Base-by-base conservation (phyloP, 2,113 vertebrate species). In the Ochotona curzoniae region DNA sequence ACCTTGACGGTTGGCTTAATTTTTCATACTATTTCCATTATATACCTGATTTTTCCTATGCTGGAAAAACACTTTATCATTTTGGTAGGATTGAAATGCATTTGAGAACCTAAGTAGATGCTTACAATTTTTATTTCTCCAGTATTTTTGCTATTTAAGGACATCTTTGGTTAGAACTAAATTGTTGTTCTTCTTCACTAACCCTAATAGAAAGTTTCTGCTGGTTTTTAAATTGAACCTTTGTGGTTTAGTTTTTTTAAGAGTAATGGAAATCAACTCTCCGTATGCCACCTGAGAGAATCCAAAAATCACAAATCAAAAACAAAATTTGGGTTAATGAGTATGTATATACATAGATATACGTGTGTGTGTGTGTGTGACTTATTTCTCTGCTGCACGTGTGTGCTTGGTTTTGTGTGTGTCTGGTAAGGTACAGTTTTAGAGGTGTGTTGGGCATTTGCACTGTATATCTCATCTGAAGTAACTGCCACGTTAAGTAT, bases 181-280 rank as follows among this genome's bases (percentile, higher is more conserved):
- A 85, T 84, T 47, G 51, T 78, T 38, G 67, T 28, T 15, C 7
- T 13, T 74, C 88, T 84, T 47, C 18, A 57, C 6, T 30, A 25
- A 90, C 78, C 21, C 6, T 26, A 74, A 38, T 90, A 49, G 25
- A 76, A 95, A 92, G 38, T 32, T 66, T 88, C 66, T 93, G 28
- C 30, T 28, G n/a, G 18, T 35, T 66, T n/a, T 67, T 54, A 35
- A 84, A 15, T 14, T 80, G 73, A 92, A 18, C 79, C 51, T 75
- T 76, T 83, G 47, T 64, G 25, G 84, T 3, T 90, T 51, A 61
- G 47, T 89, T 85, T 76, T 47, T 47, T 82, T 74, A 15, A 87
- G 21, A 6, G 44, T 73, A 84, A 35, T 73, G 30, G n/a, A 28
- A 3, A 8, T 49, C 80, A 23, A 13, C 54, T 66, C 8, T 80